Percentiles rank a stretch among this genome's conserved stretches.
These are phyloP conservation scores for Drosophila paramelanica DNA, from an alignment of 2,888 invertebrate genomes.

Conservation along the genomic window DNA sequence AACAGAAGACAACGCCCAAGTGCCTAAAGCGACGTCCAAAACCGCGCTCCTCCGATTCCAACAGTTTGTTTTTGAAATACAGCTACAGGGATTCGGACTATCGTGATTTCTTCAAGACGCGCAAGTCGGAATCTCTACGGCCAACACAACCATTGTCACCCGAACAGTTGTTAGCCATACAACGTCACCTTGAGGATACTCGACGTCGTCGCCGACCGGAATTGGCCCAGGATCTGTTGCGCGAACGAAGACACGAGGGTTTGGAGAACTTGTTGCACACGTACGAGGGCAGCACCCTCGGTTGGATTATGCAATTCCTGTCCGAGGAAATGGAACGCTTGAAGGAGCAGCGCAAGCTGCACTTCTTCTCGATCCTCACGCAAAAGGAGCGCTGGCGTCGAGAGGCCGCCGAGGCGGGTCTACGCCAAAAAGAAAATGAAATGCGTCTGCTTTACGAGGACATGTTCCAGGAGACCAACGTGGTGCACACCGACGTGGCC, in stretches of 20 bases:
- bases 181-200: constrained; percentile 5
- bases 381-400: constrained; percentile 91
- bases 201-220: not conserved
- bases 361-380: constrained; percentile 91
- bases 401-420: constrained; percentile 92
- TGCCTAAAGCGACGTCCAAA: constrained; percentile 65
- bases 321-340: constrained; percentile 91
- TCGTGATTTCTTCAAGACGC: constrained; percentile 12
- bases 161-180: constrained; percentile 16
- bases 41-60: not conserved
- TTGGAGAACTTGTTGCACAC: constrained; percentile 89
- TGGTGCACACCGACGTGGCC: constrained; percentile 86
- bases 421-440: constrained; percentile 90
- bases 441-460: constrained; percentile 91
- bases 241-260: constrained; percentile 80
- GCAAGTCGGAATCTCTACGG: rapidly evolving
- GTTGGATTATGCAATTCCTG: constrained; percentile 90
- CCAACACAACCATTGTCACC: rapidly evolving
- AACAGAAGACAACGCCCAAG: constrained; percentile 68
- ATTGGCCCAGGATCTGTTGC: constrained; percentile 30
- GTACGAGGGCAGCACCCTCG: constrained; percentile 90
- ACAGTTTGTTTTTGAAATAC: not conserved
- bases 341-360: constrained; percentile 91
- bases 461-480: constrained; percentile 89
- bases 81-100: constrained; percentile 25